Percentiles rank a stretch among this genome's conserved stretches.
These are phyloP conservation scores for Listronotus bonariensis DNA, from an alignment of 1,140 invertebrate species.

Conservation along the genomic window DNA sequence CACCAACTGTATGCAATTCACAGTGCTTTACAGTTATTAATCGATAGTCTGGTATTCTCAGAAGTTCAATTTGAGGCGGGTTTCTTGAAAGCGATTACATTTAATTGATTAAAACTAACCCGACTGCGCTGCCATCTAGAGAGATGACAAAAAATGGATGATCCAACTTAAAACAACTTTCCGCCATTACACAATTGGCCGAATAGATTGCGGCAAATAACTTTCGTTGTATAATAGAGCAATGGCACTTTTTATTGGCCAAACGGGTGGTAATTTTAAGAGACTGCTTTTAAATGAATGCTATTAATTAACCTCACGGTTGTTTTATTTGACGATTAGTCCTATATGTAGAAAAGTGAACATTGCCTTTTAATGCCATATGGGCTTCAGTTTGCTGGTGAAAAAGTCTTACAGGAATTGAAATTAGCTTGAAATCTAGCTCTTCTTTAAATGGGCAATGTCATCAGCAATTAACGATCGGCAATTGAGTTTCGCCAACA, in stretches of 20 bases:
- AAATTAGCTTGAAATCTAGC: conserved; percentile 23
- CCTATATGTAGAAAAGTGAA: conserved; percentile 4
- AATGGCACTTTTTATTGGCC: conserved; percentile 34
- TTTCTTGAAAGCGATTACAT: conserved; percentile 37
- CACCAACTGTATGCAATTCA: conserved; percentile 5
- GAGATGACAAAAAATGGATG: conserved; percentile 40
- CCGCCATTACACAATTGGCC: conserved; percentile 35
- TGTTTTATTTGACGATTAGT: conserved; percentile 10
- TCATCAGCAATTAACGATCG: conserved; percentile 9
- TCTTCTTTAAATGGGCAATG: conserved; percentile 3
- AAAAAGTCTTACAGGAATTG: conserved; percentile 11
- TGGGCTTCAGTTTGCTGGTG: not conserved
- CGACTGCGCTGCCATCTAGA: conserved; percentile 41
- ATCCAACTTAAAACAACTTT: conserved; percentile 38
- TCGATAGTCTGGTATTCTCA: conserved; percentile 28
- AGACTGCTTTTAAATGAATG: conserved; percentile 15
- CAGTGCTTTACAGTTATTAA: conserved; percentile 35
- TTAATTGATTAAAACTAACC: conserved; percentile 40
- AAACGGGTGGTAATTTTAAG: conserved; percentile 15
- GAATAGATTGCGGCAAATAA: conserved; percentile 35
- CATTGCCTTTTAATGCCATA: conserved; percentile 3
- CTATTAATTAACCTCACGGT: conserved; percentile 24
- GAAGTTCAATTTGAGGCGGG: conserved; percentile 32
- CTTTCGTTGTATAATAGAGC: conserved; percentile 34
- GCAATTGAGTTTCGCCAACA: conserved; percentile 6